Evolutionary conservation across 2,113 vertebrate genomes (phyloP).

Genomic region (Drymodes brunneopygia): DNA sequence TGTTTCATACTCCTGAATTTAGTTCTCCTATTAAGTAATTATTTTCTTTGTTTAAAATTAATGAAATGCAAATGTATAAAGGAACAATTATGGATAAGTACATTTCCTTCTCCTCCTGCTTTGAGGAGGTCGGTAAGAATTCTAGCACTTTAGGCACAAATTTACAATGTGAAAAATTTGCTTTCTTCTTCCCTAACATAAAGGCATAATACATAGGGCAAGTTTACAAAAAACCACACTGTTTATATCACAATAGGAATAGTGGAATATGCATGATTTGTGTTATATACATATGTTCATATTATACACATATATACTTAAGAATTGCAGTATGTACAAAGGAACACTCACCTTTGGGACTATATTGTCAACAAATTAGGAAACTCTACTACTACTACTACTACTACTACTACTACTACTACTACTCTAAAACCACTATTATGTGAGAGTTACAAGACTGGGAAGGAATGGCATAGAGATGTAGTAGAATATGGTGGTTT

Average conservation of each 20-base stretch:
- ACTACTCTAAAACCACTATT: background rate
- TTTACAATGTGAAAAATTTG: background rate
- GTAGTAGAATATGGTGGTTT: background rate
- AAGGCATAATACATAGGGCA: background rate
- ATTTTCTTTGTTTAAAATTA: background rate
- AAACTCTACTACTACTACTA: background rate
- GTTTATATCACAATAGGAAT: background rate
- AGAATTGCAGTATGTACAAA: background rate
- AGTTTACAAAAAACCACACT: background rate
- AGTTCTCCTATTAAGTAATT: background rate
- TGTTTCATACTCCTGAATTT: background rate
- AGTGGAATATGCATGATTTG: background rate
- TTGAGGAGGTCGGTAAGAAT: background rate
- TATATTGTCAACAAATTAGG: background rate
- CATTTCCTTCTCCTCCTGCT: background rate
- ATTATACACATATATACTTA: background rate
- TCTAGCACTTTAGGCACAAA: background rate
- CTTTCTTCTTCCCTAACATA: background rate
- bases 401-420: background rate
- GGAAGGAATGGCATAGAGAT: background rate
- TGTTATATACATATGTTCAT: background rate
- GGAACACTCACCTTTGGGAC: background rate
- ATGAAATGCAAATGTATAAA: background rate
- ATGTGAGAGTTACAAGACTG: background rate
- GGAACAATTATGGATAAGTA: background rate